phyloP scores from a whole-genome alignment of 1,140 invertebrate genomes.

The Apis dorsata region DNA sequence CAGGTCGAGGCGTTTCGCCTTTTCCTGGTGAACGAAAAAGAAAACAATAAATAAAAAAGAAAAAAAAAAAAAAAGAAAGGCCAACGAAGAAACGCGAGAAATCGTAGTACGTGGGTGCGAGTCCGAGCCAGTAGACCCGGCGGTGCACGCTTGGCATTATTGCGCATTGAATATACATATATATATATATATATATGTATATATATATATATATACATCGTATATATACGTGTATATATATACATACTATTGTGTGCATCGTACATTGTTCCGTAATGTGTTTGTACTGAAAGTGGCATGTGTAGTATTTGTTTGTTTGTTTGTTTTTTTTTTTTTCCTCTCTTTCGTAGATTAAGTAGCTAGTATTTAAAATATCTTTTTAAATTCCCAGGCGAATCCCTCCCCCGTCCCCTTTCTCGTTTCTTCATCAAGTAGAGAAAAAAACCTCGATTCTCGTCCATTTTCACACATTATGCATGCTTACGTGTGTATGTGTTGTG shows the following conservation, averaged over 20 bases:
- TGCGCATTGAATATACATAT: slow-evolving; percentile 47
- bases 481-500: slow-evolving; percentile 50
- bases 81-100: slow-evolving; percentile 39
- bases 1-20: slow-evolving; percentile 39
- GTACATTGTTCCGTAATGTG: slow-evolving; percentile 54
- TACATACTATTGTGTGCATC: slow-evolving; percentile 61
- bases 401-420: background rate
- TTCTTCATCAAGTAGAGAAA: slow-evolving; percentile 31
- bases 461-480: slow-evolving; percentile 63
- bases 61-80: slow-evolving; percentile 12
- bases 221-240: background rate
- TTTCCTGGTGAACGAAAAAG: slow-evolving; percentile 9
- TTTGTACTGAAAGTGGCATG: slow-evolving; percentile 71
- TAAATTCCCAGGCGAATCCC: slow-evolving; percentile 43
- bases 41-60: no score
- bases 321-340: slow-evolving; percentile 49
- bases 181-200: background rate
- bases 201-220: background rate
- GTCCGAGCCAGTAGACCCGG: slow-evolving; percentile 58
- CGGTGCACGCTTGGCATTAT: slow-evolving; percentile 74
- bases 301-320: slow-evolving; percentile 68
- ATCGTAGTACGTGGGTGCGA: slow-evolving; percentile 59
- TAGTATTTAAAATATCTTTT: slow-evolving; percentile 63
- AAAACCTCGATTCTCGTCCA: slow-evolving; percentile 10
- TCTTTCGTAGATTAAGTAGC: slow-evolving; percentile 72